Evolutionary conservation across 2,797 vertebrate genomes (phyloP), one percentile per base, ranked within the genome.

Genomic region (Pipistrellus pipistrellus): DNA sequence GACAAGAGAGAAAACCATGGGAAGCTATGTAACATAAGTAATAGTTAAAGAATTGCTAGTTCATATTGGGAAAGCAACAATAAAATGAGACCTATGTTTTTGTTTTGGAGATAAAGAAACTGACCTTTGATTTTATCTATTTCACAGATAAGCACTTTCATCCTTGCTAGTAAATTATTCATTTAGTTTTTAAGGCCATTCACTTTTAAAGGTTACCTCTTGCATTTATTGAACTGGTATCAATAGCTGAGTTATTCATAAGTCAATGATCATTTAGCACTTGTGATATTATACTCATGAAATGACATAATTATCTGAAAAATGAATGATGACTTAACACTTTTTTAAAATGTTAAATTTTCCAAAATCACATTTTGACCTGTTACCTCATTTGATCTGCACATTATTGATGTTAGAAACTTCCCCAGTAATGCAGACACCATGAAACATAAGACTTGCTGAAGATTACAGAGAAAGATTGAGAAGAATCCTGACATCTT

Each of bases 171-270:
- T 64, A 77, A 91, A 75, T n/a, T 53, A n/a, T 51, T 53, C 7
- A 76, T 92, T 72, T 71, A 8, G 35, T 82, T 77, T 88, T 85
- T 77, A 55, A 77, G 48, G 7, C 44, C 89, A 57, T 76, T 91
- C 76, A 59, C 8, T 68, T 53, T 71, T 76, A n/a, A 68, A 73
- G 0, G 17, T 77, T 35, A 51, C 46, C 41, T 23, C 15, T 85
- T 85, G 5, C 1, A 68, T 77, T 71, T 75, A 46, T 76, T 83
- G 69, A 90, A 86, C 80, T 62, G 21, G 20, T 69, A 51, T 86
- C 5, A 92, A 73, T 90, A 64, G 53, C 30, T 41, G 13, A 69
- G 6, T 48, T 48, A 48, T 8, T 35, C 59, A 25, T 48, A 44
- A 57, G 51, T 71, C 18, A 64, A 3, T 66, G 73, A 66, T 55